Percentiles rank a stretch among this genome's conserved stretches.
Conservation (phyloP, 2,888 invertebrate genomes). For the Trachelus tabidus region DNA sequence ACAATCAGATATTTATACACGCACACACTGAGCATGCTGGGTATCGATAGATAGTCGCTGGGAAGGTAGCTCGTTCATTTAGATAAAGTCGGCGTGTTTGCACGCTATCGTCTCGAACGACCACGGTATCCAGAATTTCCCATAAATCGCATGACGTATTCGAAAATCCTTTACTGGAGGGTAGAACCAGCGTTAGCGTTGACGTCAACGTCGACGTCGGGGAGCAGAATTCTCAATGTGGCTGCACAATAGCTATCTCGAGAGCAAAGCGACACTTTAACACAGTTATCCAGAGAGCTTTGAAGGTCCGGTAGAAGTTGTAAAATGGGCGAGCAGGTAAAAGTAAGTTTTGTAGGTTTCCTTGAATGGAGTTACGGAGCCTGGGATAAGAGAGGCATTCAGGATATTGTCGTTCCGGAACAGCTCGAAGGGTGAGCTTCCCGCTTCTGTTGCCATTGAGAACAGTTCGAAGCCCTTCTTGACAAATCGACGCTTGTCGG, state of each 20-base stretch:
- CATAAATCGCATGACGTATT: background rate
- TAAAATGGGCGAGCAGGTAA: slow-evolving; percentile 43
- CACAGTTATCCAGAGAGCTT: slow-evolving; percentile 53
- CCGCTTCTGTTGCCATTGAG: slow-evolving; percentile 62
- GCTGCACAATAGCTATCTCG: background rate
- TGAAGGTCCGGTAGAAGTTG: slow-evolving; percentile 40
- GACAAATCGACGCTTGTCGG: slow-evolving; percentile 64
- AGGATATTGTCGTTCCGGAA: slow-evolving; percentile 55
- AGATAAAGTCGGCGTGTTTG: background rate
- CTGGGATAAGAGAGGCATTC: slow-evolving; percentile 51
- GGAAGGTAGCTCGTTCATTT: background rate
- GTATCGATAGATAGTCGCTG: background rate
- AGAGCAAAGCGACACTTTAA: slow-evolving; percentile 32
- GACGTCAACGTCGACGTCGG: background rate
- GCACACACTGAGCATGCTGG: background rate
- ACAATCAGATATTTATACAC: background rate
- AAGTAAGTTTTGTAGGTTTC: slow-evolving; percentile 62
- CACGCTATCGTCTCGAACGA: background rate
- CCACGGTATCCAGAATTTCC: background rate
- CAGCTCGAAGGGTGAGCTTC: slow-evolving; percentile 56
- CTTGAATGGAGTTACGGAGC: slow-evolving; percentile 28
- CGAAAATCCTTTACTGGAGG: background rate
- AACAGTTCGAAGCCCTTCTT: slow-evolving; percentile 61
- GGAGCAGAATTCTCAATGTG: background rate
- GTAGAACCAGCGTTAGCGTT: background rate